Evolutionary conservation across 2,113 vertebrate species (phyloP), one percentile per base, ranked within the genome.

Genomic region (Paracyprichromis sp.): DNA sequence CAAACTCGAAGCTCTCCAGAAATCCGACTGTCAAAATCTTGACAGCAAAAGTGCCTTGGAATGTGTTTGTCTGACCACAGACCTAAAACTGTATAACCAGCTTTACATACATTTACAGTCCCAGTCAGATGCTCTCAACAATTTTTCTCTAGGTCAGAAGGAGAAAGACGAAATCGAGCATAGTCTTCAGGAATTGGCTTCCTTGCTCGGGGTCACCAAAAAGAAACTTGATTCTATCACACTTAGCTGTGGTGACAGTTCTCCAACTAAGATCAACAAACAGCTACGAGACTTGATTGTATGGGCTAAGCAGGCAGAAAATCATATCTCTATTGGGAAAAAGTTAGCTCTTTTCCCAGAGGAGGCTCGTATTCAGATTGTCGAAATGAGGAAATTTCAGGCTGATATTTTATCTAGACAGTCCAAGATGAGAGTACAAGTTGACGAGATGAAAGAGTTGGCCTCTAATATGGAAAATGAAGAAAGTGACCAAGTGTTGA

Each of bases 311-410:
- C 95, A 95, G 81, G 93, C 92, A 3, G 93, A 96, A 71, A 92
- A 83, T 71, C 89, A 93, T 71, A 90, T 96, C 6, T 89, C 88
- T 7, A 88, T 93, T 1, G 90, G 86, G 17, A 88, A 95, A 73
- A 95, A 94, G 63, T 88, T 96, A 45, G 94, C 97, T 19, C 97
- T 99, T 87, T 97, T 97, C 57, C 97, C 97, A 2, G 96, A 95
- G 16, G 95, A 97, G 86, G 95, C 98, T 78, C 86, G 93, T 9
- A 90, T 95, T 21, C 97, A 98, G 92, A 97, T 98, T 36, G 87
- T 69, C 86, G 94, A 88, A 82, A 97, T 97, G 90, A 96, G 96
- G 84, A 95, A 93, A 82, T 80, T 92, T 34, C 96, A 96, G 2
- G 91, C 94, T 3, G 96, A 95, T 53, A 88, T 97, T 90, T 90